Percentiles rank a stretch among this genome's conserved stretches.
Evolutionary conservation across 2,113 vertebrate species (phyloP).

Genomic region (Malaclemys terrapin): DNA sequence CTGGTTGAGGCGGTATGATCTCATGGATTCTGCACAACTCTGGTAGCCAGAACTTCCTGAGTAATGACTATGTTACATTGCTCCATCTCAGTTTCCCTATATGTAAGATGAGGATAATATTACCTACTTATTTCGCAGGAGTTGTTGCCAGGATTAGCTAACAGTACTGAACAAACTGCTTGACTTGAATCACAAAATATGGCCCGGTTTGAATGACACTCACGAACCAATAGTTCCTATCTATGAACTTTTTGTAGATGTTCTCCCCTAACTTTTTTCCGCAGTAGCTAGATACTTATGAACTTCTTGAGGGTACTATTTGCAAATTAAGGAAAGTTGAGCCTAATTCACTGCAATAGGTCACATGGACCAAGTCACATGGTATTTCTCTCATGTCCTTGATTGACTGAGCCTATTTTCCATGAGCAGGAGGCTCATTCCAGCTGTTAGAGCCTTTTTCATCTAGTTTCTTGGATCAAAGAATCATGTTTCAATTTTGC

Average conservation of each 20-base stretch:
- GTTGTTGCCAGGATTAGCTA: too few species aligned
- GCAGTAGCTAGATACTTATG: not conserved
- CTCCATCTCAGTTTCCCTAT: too few species aligned
- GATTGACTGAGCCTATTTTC: rapidly evolving
- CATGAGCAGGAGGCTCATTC: not conserved
- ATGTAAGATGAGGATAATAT: too few species aligned
- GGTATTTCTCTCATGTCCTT: too few species aligned
- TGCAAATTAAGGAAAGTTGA: too few species aligned
- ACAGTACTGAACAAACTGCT: not conserved
- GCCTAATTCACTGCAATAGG: too few species aligned
- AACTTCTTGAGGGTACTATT: not conserved
- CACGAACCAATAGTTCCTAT: not conserved
- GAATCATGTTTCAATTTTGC: not conserved
- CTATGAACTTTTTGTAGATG: not conserved
- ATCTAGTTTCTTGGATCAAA: not conserved
- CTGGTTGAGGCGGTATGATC: too few species aligned
- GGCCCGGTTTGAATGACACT: rapidly evolving
- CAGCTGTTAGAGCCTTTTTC: not conserved
- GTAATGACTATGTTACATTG: too few species aligned
- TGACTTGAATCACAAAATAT: not conserved
- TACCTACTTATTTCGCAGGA: too few species aligned
- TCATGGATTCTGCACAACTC: too few species aligned
- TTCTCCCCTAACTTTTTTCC: not conserved
- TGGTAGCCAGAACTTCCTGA: too few species aligned
- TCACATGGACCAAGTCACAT: rapidly evolving